Percentiles rank a stretch among this genome's conserved stretches.
Conservation (phyloP, 2,113 vertebrate genomes). For the Erythrolamprus reginae region DNA sequence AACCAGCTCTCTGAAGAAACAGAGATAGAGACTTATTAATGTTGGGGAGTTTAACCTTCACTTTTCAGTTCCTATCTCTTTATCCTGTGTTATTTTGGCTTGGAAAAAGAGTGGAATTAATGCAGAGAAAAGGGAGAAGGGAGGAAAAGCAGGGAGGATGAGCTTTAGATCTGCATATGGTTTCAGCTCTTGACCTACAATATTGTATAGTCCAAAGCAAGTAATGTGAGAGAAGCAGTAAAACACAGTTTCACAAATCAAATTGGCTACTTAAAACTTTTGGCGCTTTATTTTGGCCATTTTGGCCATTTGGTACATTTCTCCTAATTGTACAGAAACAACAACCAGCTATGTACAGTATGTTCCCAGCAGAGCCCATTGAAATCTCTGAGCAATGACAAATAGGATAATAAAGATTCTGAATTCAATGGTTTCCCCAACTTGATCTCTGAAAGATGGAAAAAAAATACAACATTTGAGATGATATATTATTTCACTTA, state of each 20-base stretch:
- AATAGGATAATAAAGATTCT: neutral
- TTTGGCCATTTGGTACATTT: neutral
- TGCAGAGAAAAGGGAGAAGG: neutral
- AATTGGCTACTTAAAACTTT: neutral
- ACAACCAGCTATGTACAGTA: neutral
- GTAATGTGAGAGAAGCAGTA: neutral
- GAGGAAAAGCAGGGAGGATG: neutral
- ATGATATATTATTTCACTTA: neutral
- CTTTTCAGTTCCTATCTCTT: constrained; percentile 19
- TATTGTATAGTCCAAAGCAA: neutral
- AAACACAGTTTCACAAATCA: neutral
- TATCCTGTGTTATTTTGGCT: constrained; percentile 6
- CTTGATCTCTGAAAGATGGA: neutral
- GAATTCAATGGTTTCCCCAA: neutral
- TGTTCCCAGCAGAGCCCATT: neutral
- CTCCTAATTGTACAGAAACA: neutral
- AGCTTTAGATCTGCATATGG: neutral
- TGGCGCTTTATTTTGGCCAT: neutral
- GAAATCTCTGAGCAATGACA: neutral
- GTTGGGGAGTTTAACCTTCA: constrained; percentile 9
- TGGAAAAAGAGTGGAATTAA: neutral
- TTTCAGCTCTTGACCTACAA: neutral
- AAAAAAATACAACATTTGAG: neutral
- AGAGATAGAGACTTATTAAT: neutral
- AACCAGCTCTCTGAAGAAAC: constrained; percentile 6